phyloP scores from a whole-genome alignment of 1,140 invertebrate species.

The Drosophila repleta region DNA sequence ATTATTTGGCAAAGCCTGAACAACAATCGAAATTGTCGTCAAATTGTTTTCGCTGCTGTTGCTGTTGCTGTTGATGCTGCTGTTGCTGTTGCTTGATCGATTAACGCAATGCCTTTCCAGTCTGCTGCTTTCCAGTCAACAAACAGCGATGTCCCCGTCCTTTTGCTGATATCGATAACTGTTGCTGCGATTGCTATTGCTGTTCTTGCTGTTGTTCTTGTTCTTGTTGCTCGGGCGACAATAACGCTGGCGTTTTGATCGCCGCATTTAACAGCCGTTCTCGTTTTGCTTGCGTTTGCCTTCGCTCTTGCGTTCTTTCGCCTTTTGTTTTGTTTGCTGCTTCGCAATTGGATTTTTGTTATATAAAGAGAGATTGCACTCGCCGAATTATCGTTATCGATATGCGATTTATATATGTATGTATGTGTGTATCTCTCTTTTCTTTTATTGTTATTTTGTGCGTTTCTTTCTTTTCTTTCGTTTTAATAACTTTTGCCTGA shows the following conservation, averaged over 20 bases:
- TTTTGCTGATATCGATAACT: slow-evolving; percentile 40
- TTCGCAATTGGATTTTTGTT: slow-evolving; percentile 34
- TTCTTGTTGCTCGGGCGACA: slow-evolving; percentile 30
- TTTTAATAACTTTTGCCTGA: slow-evolving; percentile 53
- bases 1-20: slow-evolving; percentile 79
- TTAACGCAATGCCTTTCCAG: background rate
- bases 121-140: slow-evolving; percentile 29
- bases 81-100: slow-evolving; percentile 5
- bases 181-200: slow-evolving; percentile 18
- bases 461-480: no score
- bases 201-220: slow-evolving; percentile 12
- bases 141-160: slow-evolving; percentile 35
- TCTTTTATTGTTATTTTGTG: slow-evolving; percentile 30
- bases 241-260: slow-evolving; percentile 40
- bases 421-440: slow-evolving; percentile 10
- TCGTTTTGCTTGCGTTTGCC: slow-evolving; percentile 17
- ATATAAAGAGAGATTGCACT: slow-evolving; percentile 48
- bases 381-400: slow-evolving; percentile 36
- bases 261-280: slow-evolving; percentile 59
- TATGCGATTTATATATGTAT: slow-evolving; percentile 14
- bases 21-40: slow-evolving; percentile 80
- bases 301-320: slow-evolving; percentile 6
- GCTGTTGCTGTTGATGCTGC: slow-evolving; percentile 30
- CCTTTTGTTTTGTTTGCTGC: slow-evolving; percentile 44
- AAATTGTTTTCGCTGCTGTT: slow-evolving; percentile 18